A percentile compares a stretch with the other conserved stretches of the same genome.
These are phyloP conservation scores for Protosalanx chinensis DNA, from an alignment of 2,797 vertebrate species.

Conservation along the genomic window DNA sequence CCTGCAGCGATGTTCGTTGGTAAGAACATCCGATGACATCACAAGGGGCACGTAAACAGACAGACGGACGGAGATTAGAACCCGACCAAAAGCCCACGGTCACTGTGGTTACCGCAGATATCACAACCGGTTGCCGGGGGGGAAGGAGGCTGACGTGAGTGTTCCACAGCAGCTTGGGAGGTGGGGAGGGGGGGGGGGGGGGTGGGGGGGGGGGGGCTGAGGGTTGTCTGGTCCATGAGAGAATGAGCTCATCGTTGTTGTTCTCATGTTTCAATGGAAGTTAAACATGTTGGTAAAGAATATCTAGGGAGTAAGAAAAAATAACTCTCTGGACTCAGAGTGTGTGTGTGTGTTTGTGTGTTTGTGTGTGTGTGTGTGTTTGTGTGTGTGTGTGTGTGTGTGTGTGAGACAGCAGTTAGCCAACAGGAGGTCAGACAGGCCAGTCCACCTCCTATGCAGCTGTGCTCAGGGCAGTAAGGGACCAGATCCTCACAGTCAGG, in stretches of 20 bases:
- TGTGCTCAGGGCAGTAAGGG: not conserved
- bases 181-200: no score
- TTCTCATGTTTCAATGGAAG: no score
- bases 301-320: no score
- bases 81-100: slow-evolving; percentile 18
- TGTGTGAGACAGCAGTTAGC: not conserved
- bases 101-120: slow-evolving; percentile 20
- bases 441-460: not conserved
- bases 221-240: no score
- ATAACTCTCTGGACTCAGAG: no score
- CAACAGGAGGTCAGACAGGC: not conserved
- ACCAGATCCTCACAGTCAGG: not conserved
- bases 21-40: slow-evolving; percentile 36
- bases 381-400: not conserved
- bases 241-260: no score
- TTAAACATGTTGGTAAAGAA: no score
- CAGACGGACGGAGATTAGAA: slow-evolving; percentile 35
- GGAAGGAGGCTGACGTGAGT: not conserved
- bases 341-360: not conserved
- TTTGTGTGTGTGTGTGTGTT: not conserved
- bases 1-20: not conserved
- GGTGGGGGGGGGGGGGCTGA: no score
- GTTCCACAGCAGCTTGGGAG: not conserved
- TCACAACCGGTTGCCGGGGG: slow-evolving; percentile 1
- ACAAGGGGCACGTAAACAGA: slow-evolving; percentile 26